These are phyloP conservation scores for Ictalurus punctatus DNA, from an alignment of 2,113 vertebrate species.

Conservation along the genomic window DNA sequence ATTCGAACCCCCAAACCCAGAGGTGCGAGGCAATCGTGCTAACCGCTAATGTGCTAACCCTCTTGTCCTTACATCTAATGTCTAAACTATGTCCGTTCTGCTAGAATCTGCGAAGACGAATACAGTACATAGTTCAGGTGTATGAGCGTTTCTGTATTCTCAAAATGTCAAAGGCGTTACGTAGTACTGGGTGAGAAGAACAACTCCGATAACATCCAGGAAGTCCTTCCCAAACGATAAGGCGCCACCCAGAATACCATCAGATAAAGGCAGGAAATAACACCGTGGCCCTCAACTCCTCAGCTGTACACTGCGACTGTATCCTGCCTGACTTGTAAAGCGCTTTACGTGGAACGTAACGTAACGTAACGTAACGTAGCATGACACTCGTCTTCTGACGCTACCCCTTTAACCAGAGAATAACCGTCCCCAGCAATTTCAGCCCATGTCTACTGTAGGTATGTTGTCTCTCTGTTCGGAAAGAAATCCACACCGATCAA, in stretches of 20 bases:
- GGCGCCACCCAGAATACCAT: constrained; percentile 60
- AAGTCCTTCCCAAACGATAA: constrained; percentile 70
- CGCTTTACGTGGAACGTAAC: not conserved
- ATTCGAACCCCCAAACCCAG: too few relatives aligned
- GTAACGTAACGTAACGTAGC: not conserved
- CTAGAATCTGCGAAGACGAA: not conserved
- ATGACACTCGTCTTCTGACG: not conserved
- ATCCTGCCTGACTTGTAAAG: not conserved
- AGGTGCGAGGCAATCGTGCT: too few relatives aligned
- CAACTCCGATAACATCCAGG: constrained; percentile 70
- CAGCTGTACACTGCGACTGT: not conserved
- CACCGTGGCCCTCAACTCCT: not conserved
- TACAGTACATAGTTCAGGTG: not conserved
- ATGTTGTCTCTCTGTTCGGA: not conserved
- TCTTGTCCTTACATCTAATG: not conserved
- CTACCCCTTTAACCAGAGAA: not conserved
- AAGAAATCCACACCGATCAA: not conserved
- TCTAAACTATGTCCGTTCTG: not conserved
- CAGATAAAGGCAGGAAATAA: constrained; percentile 66
- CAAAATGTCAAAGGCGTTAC: not conserved
- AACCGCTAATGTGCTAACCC: too few relatives aligned
- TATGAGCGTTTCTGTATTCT: not conserved
- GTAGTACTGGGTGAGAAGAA: constrained; percentile 60
- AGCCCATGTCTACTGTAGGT: not conserved
- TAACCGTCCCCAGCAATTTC: not conserved